A percentile compares a stretch with the other conserved stretches of the same genome.
phyloP scores from a whole-genome alignment of 1,140 invertebrate genomes.

The Cydia strobilella region DNA sequence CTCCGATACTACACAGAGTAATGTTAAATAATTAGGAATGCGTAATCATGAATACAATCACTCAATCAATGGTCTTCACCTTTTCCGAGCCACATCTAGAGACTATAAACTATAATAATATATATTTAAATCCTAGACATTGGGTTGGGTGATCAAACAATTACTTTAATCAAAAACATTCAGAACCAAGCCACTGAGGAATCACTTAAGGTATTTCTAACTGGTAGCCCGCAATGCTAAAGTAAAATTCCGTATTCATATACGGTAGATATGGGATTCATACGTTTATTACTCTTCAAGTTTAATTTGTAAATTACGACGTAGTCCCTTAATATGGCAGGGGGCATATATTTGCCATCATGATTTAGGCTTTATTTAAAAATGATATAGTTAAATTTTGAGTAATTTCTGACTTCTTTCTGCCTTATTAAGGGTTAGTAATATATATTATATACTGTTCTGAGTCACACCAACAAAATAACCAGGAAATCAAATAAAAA shows the following conservation, averaged over 20 bases:
- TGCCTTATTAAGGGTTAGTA: too few relatives aligned
- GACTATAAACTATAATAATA: neutral
- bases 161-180: neutral
- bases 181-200: neutral
- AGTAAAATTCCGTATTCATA: neutral
- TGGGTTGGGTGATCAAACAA: neutral
- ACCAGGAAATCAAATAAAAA: too few relatives aligned
- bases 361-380: too few relatives aligned
- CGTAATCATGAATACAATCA: slow-evolving; percentile 43
- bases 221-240: slow-evolving; percentile 5
- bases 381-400: too few relatives aligned
- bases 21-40: slow-evolving; percentile 55
- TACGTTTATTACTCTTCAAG: too few relatives aligned
- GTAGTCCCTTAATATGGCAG: too few relatives aligned
- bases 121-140: slow-evolving; percentile 8
- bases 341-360: too few relatives aligned
- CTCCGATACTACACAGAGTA: slow-evolving; percentile 49
- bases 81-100: neutral
- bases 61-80: slow-evolving; percentile 8
- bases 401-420: too few relatives aligned
- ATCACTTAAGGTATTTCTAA: neutral
- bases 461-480: too few relatives aligned
- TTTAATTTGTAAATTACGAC: too few relatives aligned
- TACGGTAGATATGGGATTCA: neutral
- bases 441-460: too few relatives aligned